phyloP scores from a whole-genome alignment of 2,797 vertebrate species.

The Trachurus trachurus region DNA sequence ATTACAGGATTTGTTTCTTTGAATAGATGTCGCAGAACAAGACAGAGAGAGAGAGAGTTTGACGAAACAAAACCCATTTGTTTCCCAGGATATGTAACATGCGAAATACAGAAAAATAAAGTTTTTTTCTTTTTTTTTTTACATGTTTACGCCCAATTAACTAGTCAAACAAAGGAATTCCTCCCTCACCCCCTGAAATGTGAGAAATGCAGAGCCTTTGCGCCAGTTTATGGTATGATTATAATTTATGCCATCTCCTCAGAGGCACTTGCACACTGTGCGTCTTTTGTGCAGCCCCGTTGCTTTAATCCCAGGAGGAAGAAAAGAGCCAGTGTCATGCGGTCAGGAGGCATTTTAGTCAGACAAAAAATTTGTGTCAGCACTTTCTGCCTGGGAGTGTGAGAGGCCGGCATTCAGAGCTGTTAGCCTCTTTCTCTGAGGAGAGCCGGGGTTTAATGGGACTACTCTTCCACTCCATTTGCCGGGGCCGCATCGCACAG shows the following conservation, averaged over 20 bases:
- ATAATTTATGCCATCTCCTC: constrained; percentile 75
- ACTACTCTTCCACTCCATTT: constrained; percentile 80
- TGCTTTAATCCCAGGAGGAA: constrained; percentile 68
- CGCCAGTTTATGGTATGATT: constrained; percentile 59
- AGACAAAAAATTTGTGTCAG: constrained; percentile 77
- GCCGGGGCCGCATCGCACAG: constrained; percentile 58
- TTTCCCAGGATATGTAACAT: constrained; percentile 3
- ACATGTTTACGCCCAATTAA: constrained; percentile 52
- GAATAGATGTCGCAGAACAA: constrained; percentile 14
- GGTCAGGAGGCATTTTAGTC: constrained; percentile 79
- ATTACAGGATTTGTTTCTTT: constrained; percentile 29
- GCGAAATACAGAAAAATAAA: constrained; percentile 14
- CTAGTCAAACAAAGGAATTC: constrained; percentile 63
- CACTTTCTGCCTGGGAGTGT: constrained; percentile 70
- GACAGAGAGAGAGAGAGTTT: not conserved
- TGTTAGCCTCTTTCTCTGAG: constrained; percentile 73
- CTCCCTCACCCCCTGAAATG: constrained; percentile 46
- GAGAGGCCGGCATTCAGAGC: constrained; percentile 68
- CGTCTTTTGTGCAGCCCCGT: constrained; percentile 69
- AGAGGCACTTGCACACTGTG: constrained; percentile 59
- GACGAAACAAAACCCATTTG: constrained; percentile 10
- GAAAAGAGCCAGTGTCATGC: constrained; percentile 80
- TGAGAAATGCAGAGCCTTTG: constrained; percentile 68
- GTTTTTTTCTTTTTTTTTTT: constrained; percentile 1
- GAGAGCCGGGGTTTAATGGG: constrained; percentile 75